Conservation (phyloP, 2,797 vertebrate species). For the Simalia tracyae region DNA sequence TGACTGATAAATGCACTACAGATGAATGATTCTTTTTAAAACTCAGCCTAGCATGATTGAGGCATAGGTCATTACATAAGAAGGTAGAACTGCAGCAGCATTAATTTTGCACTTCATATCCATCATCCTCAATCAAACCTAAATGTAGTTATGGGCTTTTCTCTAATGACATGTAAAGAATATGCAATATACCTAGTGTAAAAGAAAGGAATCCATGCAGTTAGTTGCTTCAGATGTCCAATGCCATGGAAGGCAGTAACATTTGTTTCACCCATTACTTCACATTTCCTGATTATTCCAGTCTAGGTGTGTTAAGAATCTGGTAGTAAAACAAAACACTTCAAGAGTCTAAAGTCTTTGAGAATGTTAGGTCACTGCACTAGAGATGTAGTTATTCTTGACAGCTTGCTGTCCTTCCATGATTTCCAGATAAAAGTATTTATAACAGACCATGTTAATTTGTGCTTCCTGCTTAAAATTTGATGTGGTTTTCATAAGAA, state of each 20-base stretch:
- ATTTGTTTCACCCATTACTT: background rate
- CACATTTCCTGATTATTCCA: background rate
- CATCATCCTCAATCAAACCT: constrained; percentile 5
- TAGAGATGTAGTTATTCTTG: background rate
- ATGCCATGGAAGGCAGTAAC: background rate
- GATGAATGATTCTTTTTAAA: constrained; percentile 67
- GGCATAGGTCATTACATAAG: constrained; percentile 31
- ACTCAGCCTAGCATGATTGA: constrained; percentile 2
- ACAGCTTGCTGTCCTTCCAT: background rate
- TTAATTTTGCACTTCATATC: constrained; percentile 21
- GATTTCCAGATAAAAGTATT: background rate
- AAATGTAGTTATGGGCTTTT: constrained; percentile 4
- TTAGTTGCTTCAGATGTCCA: constrained; percentile 12
- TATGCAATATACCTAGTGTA: background rate
- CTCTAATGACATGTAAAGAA: background rate
- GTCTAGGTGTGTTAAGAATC: background rate
- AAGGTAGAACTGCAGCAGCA: constrained; percentile 24
- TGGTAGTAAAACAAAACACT: background rate
- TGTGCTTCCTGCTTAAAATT: constrained; percentile 17
- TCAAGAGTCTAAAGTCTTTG: background rate
- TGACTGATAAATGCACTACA: constrained; percentile 81
- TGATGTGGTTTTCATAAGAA: constrained; percentile 27
- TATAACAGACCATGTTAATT: constrained; percentile 33
- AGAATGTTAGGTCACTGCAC: background rate
- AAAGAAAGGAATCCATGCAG: constrained; percentile 32